Evolutionary conservation across 2,888 invertebrate species (phyloP), one percentile per base, ranked within the genome.

Genomic region (Drosophila emarginata): DNA sequence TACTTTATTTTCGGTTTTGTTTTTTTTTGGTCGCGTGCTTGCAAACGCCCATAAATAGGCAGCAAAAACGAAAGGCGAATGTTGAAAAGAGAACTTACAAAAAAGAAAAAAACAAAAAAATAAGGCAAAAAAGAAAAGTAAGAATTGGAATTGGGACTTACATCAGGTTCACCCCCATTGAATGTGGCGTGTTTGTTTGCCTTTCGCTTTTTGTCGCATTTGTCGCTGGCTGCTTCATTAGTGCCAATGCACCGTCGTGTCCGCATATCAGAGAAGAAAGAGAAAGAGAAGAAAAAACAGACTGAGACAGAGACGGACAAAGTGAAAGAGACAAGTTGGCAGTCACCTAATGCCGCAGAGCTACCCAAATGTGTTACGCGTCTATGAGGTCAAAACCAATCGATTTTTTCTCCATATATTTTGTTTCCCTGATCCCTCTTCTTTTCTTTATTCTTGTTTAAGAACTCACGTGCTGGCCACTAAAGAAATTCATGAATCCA

Each of bases 341-440:
- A 57, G 62, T 64, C 64, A 67, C 67, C 81, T 76, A 80, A 81
- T 81, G 81, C 79, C 68, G 56, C 72, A 65, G 53, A 70, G 82
- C 58, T 79, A 45, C 77, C 68, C 69, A 70, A 83, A 86, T 71
- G 78, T 83, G 70, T 68, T 77, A 75, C 79, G 77, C 76, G 72
- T 66, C 80, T 77, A 79, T 85, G 89, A 89, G 88, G 89, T 89
- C 88, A 89, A 89, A 89, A 89, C 80, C 88, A 89, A 89, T 89
- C 88, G 88, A 89, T 89, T 89, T 89, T 89, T 75, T 71, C 70
- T 73, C 78, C 32, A 32, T 72, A 73, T 67, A 72, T 71, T 66
- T 56, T 18, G 51, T 9, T 15, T 23, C 23, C 15, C 51, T 9
- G n/a, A n/a, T 45, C 60, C 61, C 36, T 12, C 15, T 32, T 32